A percentile compares a stretch with the other conserved stretches of the same genome.
Conservation (phyloP, 2,888 invertebrate species). For the Plebejus argus region DNA sequence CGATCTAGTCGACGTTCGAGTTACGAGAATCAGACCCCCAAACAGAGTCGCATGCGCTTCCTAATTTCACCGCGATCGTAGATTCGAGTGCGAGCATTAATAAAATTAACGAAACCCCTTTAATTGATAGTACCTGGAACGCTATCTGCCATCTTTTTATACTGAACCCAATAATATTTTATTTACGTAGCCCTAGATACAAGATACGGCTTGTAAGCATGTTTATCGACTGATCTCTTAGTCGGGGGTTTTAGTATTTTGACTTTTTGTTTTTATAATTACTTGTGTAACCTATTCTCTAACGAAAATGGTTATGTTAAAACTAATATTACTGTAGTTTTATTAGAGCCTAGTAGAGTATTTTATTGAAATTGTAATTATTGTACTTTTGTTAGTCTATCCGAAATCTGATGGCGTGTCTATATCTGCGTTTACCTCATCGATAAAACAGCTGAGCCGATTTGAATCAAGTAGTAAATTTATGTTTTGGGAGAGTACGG, state of each 20-base stretch:
- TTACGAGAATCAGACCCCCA: background rate
- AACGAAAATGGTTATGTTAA: too few species aligned
- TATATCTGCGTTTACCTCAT: too few species aligned
- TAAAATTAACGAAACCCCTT: conserved; percentile 78
- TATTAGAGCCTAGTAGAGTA: too few species aligned
- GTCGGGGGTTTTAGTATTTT: background rate
- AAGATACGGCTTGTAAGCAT: conserved; percentile 7
- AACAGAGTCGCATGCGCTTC: background rate
- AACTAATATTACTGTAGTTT: too few species aligned
- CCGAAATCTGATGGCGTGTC: too few species aligned
- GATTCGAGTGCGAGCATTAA: conserved; percentile 75
- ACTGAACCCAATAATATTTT: conserved; percentile 39
- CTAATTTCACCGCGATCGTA: conserved; percentile 79
- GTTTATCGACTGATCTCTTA: background rate
- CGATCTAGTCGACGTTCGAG: background rate
- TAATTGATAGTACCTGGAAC: conserved; percentile 72
- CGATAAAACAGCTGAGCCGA: too few species aligned
- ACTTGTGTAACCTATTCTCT: background rate
- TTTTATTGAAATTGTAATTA: background rate
- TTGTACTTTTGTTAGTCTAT: background rate
- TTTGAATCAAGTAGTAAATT: too few species aligned
- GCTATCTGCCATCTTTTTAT: conserved; percentile 66
- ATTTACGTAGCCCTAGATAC: conserved; percentile 25
- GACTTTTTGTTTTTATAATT: conserved; percentile 19
- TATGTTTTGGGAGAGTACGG: too few species aligned